phyloP scores from a whole-genome alignment of 2,113 vertebrate genomes.

The Orthochromis indermauri region DNA sequence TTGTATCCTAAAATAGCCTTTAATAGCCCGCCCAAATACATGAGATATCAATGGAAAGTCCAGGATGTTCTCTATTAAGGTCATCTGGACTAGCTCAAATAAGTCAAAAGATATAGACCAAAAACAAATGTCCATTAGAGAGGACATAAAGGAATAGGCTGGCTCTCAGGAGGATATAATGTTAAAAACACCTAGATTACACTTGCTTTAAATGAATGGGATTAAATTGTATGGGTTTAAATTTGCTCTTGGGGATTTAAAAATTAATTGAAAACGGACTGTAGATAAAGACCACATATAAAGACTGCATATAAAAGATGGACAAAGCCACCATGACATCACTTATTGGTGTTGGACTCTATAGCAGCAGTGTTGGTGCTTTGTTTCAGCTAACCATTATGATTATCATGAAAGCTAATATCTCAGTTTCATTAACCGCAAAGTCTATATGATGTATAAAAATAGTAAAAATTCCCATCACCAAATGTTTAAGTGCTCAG shows the following conservation, averaged over 20 bases:
- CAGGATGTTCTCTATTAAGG: accelerated
- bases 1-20: not conserved
- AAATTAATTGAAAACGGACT: not conserved
- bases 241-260: not conserved
- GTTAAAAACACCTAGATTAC: not conserved
- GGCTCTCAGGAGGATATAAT: accelerated
- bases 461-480: not conserved
- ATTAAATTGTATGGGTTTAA: not conserved
- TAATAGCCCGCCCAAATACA: accelerated
- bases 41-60: not conserved
- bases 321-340: not conserved
- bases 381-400: not conserved
- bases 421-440: not conserved
- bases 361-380: not conserved
- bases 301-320: not conserved
- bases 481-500: not conserved
- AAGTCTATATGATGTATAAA: not conserved
- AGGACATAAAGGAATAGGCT: not conserved
- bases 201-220: not conserved
- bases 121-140: not conserved
- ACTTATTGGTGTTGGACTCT: not conserved
- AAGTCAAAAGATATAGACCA: not conserved
- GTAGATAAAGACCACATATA: not conserved
- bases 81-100: not conserved
- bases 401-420: not conserved